These are phyloP conservation scores for Aphelenchoides besseyi DNA, from an alignment of 1,140 invertebrate genomes.

Conservation along the genomic window DNA sequence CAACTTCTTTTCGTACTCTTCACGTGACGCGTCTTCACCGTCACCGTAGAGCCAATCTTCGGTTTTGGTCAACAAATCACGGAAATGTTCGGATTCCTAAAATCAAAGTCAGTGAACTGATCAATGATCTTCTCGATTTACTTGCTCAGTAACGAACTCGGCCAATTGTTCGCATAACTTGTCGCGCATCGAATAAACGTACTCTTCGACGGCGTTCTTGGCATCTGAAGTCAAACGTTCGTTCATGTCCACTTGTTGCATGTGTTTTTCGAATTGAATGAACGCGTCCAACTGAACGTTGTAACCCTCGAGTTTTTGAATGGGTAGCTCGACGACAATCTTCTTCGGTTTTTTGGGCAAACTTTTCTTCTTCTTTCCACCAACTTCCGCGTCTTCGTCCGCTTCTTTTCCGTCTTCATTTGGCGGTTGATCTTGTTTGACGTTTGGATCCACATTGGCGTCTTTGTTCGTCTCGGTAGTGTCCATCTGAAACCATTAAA, in stretches of 20 bases:
- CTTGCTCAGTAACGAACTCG: slow-evolving; percentile 73
- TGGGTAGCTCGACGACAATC: slow-evolving; percentile 25
- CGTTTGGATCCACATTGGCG: slow-evolving; percentile 24
- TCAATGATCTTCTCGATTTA: slow-evolving; percentile 58
- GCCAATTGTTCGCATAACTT: slow-evolving; percentile 76
- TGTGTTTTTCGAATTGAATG: slow-evolving; percentile 67
- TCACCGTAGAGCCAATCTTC: slow-evolving; percentile 89
- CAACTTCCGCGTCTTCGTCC: not conserved
- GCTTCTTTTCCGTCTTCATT: slow-evolving; percentile 35
- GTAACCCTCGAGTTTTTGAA: slow-evolving; percentile 24
- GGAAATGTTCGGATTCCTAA: slow-evolving; percentile 69
- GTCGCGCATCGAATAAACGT: slow-evolving; percentile 88
- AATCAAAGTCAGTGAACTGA: not conserved
- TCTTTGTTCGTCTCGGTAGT: not conserved
- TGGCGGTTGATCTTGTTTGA: slow-evolving; percentile 68
- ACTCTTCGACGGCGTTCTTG: slow-evolving; percentile 94
- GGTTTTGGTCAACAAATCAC: slow-evolving; percentile 74
- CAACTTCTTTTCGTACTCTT: slow-evolving; percentile 74
- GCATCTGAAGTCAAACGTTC: slow-evolving; percentile 91
- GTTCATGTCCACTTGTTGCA: slow-evolving; percentile 72
- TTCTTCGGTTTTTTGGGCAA: slow-evolving; percentile 34
- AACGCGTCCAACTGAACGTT: slow-evolving; percentile 35
- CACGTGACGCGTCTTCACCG: slow-evolving; percentile 84
- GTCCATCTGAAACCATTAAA: slow-evolving; percentile 26
- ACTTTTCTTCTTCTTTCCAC: slow-evolving; percentile 18